Conservation (phyloP, 2,888 invertebrate genomes). For the Aelia acuminata region DNA sequence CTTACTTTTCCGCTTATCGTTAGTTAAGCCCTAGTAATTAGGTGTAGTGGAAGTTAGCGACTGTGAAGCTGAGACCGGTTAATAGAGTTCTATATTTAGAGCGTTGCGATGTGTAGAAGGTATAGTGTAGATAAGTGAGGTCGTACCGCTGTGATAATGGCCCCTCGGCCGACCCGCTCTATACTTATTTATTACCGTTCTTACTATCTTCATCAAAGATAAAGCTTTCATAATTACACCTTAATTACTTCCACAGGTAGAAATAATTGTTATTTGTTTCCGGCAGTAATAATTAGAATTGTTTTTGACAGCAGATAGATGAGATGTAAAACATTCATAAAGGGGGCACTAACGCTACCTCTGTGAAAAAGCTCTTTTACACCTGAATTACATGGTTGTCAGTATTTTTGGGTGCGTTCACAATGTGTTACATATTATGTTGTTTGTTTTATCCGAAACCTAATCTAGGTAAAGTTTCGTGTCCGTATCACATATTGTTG, state of each 20-base stretch:
- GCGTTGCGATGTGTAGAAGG: not conserved
- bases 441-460: no score
- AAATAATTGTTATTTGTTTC: no score
- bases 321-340: no score
- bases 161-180: not conserved
- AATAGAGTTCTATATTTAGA: constrained; percentile 14
- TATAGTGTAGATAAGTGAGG: not conserved
- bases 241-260: not conserved
- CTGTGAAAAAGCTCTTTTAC: no score
- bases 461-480: no score
- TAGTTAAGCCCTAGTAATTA: not conserved
- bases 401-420: no score
- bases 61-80: not conserved
- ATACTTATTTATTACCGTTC: not conserved
- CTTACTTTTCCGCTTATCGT: not conserved
- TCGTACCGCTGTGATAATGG: not conserved
- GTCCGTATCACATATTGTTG: no score
- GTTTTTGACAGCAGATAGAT: no score
- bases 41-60: not conserved
- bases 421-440: no score
- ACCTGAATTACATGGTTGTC: no score
- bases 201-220: not conserved
- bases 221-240: not conserved
- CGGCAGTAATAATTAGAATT: no score
- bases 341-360: no score